Evolutionary conservation across 1,140 invertebrate genomes (phyloP).

Genomic region (Leptopilina boulardi): DNA sequence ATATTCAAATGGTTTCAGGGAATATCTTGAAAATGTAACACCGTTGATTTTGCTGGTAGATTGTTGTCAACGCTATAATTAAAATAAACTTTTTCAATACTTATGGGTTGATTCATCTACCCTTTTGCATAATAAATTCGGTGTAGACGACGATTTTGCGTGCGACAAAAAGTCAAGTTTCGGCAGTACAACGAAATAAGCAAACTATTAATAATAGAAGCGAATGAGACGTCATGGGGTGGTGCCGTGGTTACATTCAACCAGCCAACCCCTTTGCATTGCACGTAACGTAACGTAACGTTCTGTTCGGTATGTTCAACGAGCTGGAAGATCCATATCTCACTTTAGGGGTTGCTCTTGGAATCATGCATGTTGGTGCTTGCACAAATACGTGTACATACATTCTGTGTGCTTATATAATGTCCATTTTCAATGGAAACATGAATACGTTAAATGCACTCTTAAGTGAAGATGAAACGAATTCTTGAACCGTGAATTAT

Average conservation of each 20-base stretch:
- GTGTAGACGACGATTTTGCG: constrained; percentile 15
- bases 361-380: constrained; percentile 37
- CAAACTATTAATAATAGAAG: constrained; percentile 54
- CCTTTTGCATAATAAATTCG: background rate
- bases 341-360: constrained; percentile 65
- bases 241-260: constrained; percentile 42
- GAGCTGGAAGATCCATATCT: constrained; percentile 74
- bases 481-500: constrained; percentile 25
- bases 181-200: constrained; percentile 27
- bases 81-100: background rate
- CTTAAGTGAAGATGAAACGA: constrained; percentile 33
- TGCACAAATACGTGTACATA: constrained; percentile 43
- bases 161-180: constrained; percentile 33
- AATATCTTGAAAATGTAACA: background rate
- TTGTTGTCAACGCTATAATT: background rate
- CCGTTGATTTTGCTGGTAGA: background rate
- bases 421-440: constrained; percentile 30
- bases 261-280: background rate
- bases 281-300: constrained; percentile 59
- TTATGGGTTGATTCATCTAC: background rate
- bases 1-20: background rate
- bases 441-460: constrained; percentile 28
- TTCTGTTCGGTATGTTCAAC: constrained; percentile 70
- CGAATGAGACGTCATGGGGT: constrained; percentile 49
- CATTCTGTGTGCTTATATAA: constrained; percentile 43